A percentile compares a stretch with the other conserved stretches of the same genome.
Conservation (phyloP, 2,888 invertebrate genomes). For the Apamea crenata region DNA sequence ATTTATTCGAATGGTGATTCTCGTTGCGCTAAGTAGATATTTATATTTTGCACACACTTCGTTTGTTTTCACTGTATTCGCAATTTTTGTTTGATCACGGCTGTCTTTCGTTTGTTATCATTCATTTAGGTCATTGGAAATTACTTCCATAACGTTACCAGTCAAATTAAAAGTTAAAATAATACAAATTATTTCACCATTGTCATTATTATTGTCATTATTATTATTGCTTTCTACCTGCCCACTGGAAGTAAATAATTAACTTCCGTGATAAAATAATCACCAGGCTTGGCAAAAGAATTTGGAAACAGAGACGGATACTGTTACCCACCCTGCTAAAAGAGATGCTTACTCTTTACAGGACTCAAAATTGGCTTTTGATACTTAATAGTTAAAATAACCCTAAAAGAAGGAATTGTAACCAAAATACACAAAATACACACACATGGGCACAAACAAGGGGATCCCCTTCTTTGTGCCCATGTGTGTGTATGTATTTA, state of each 20-base stretch:
- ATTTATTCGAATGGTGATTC: constrained; percentile 12
- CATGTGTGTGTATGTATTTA: not conserved
- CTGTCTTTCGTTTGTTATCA: not conserved
- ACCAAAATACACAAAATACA: too few species aligned
- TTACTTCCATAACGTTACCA: not conserved
- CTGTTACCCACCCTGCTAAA: not conserved
- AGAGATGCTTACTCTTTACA: not conserved
- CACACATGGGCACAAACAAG: too few species aligned
- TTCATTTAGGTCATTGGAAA: constrained; percentile 7
- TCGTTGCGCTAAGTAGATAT: not conserved
- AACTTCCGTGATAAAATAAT: not conserved
- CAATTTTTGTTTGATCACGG: not conserved
- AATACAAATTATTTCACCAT: not conserved
- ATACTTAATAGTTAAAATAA: not conserved
- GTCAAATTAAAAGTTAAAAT: not conserved
- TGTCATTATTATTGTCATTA: not conserved
- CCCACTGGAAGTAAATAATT: not conserved
- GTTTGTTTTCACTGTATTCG: not conserved
- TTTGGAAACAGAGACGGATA: not conserved
- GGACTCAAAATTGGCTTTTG: not conserved
- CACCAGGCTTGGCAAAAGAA: not conserved
- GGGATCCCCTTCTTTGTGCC: not conserved
- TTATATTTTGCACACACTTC: constrained; percentile 7
- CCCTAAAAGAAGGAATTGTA: not conserved
- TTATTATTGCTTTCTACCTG: not conserved